Conservation (phyloP, 2,888 invertebrate genomes). For the Pediacus dermestoides region DNA sequence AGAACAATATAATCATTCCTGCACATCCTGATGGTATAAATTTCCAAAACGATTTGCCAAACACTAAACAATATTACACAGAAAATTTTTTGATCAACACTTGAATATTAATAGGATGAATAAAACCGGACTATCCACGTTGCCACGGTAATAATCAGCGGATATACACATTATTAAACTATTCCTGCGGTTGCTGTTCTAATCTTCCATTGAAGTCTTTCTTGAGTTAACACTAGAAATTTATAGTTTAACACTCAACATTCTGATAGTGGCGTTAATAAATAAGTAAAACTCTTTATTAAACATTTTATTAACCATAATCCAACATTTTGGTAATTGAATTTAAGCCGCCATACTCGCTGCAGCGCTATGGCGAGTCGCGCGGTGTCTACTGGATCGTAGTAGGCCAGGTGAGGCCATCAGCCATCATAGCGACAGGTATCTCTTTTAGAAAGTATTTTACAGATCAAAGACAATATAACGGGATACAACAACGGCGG, state of each 20-base stretch:
- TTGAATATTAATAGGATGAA: too few species aligned
- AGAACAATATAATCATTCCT: conserved; percentile 32
- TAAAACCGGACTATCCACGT: too few species aligned
- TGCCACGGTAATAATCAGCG: too few species aligned
- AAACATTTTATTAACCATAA: conserved; percentile 12
- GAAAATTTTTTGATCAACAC: conserved; percentile 9
- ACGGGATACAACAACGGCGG: too few species aligned
- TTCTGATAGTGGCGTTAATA: neutral
- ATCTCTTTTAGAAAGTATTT: conserved; percentile 28
- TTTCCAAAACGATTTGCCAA: conserved; percentile 7
- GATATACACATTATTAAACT: conserved; percentile 10
- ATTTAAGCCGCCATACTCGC: conserved; percentile 26
- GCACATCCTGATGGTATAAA: conserved; percentile 23
- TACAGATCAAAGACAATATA: too few species aligned
- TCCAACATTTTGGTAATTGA: conserved; percentile 18
- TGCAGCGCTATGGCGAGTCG: conserved; percentile 26
- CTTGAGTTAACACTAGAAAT: conserved; percentile 8
- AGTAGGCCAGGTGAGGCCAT: conserved; percentile 25
- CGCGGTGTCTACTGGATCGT: conserved; percentile 21
- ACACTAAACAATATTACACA: conserved; percentile 9
- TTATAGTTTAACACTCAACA: conserved; percentile 1
- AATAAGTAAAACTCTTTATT: conserved; percentile 3
- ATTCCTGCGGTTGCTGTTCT: conserved; percentile 15
- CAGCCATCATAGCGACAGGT: conserved; percentile 20
- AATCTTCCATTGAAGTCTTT: conserved; percentile 22